These are phyloP conservation scores for Eupithecia insigniata DNA, from an alignment of 2,888 invertebrate genomes.

Conservation along the genomic window DNA sequence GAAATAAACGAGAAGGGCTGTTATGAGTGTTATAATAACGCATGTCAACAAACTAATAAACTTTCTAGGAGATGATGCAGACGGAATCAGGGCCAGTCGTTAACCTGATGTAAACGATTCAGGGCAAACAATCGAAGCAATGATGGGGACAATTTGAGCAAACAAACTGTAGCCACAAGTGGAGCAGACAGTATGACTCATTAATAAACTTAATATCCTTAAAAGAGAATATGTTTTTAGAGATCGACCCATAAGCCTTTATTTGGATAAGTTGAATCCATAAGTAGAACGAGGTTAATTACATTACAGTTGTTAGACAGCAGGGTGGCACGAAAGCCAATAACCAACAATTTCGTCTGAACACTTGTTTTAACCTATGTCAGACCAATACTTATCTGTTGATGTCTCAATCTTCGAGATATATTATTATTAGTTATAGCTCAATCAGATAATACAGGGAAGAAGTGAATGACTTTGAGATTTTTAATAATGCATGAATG, in stretches of 20 bases:
- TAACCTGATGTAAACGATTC: constrained; percentile 74
- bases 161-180: constrained; percentile 57
- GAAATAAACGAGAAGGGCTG: constrained; percentile 46
- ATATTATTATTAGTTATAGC: neutral
- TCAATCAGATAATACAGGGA: neutral
- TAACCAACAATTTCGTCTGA: neutral
- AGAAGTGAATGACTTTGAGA: neutral
- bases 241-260: neutral
- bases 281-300: neutral
- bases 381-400: neutral
- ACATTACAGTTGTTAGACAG: neutral
- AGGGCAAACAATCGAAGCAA: constrained; percentile 67
- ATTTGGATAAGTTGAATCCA: neutral
- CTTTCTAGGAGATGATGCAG: constrained; percentile 58
- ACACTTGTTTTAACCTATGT: neutral
- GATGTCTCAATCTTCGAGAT: neutral
- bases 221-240: constrained; percentile 1
- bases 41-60: constrained; percentile 67
- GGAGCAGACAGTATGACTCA: constrained; percentile 66
- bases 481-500: neutral
- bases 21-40: no score
- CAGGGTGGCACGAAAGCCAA: neutral
- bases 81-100: constrained; percentile 73
- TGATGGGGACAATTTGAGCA: constrained; percentile 64
- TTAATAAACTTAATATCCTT: constrained; percentile 21